Conservation (phyloP, 2,797 vertebrate species). For the Spheniscus humboldti region DNA sequence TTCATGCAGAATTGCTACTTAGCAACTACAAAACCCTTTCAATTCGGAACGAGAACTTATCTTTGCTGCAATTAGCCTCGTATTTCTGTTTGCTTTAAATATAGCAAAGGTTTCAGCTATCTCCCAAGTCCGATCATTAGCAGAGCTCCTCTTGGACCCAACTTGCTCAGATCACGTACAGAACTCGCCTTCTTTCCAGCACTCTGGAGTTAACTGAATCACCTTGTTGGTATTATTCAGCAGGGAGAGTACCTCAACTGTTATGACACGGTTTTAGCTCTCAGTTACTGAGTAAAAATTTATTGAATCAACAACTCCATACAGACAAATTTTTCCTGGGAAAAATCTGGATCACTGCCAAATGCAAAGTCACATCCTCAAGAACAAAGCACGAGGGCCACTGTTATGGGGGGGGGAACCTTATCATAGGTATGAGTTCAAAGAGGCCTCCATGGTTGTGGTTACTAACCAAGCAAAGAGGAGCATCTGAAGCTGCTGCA, state of each 20-base stretch:
- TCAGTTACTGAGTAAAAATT: neutral
- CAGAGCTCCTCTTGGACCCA: neutral
- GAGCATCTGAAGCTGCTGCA: neutral
- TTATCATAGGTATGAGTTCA: fast-evolving
- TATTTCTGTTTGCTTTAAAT: neutral
- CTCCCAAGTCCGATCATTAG: neutral
- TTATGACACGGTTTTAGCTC: neutral
- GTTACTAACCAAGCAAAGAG: neutral
- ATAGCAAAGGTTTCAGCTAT: neutral
- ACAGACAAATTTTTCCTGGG: neutral
- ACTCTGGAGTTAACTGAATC: neutral
- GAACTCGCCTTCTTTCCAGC: neutral
- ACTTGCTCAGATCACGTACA: neutral
- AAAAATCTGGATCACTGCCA: neutral
- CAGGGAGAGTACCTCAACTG: neutral
- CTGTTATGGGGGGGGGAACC: neutral
- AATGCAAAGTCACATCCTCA: neutral
- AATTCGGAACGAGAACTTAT: neutral
- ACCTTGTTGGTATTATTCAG: neutral
- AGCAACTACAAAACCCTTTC: neutral
- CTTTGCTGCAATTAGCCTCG: neutral
- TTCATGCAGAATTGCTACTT: neutral
- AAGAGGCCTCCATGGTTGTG: neutral
- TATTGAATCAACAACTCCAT: neutral
- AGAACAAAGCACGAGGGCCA: neutral